These are phyloP conservation scores for Bombus affinis DNA, from an alignment of 1,140 invertebrate species.

Conservation along the genomic window DNA sequence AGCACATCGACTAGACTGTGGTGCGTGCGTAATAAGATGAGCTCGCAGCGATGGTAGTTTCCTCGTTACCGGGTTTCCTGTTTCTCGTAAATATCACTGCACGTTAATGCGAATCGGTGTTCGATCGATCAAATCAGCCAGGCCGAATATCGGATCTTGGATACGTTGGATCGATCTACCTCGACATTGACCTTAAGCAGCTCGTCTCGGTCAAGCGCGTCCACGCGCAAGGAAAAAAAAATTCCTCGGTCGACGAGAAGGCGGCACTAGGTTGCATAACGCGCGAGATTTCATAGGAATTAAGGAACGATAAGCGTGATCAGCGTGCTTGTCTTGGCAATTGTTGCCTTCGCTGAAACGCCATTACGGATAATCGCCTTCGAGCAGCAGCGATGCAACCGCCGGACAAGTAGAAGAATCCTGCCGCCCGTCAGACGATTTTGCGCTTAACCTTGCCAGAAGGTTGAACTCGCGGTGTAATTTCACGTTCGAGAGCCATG, in stretches of 20 bases:
- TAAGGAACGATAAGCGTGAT: slow-evolving; percentile 46
- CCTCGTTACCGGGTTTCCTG: slow-evolving; percentile 1
- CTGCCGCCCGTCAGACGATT: background rate
- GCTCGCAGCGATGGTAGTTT: too few species aligned
- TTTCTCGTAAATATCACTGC: background rate
- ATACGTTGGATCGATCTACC: slow-evolving; percentile 36
- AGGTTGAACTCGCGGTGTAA: background rate
- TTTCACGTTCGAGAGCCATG: background rate
- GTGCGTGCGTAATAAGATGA: background rate
- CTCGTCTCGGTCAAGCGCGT: background rate
- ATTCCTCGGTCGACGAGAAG: background rate
- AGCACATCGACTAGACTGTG: background rate
- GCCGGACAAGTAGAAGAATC: slow-evolving; percentile 3
- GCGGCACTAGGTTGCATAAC: slow-evolving; percentile 25
- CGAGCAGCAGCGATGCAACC: background rate
- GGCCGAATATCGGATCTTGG: slow-evolving; percentile 25
- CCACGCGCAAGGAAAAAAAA: background rate
- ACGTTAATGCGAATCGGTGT: background rate
- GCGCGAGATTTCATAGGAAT: slow-evolving; percentile 30
- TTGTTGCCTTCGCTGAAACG: slow-evolving; percentile 38
- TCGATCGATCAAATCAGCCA: background rate
- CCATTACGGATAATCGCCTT: slow-evolving; percentile 32
- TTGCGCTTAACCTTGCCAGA: slow-evolving; percentile 8
- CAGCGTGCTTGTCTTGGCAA: slow-evolving; percentile 19
- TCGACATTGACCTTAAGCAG: slow-evolving; percentile 47